Base-by-base conservation (phyloP, 1,140 invertebrate genomes). In the Drosophila lowei region DNA sequence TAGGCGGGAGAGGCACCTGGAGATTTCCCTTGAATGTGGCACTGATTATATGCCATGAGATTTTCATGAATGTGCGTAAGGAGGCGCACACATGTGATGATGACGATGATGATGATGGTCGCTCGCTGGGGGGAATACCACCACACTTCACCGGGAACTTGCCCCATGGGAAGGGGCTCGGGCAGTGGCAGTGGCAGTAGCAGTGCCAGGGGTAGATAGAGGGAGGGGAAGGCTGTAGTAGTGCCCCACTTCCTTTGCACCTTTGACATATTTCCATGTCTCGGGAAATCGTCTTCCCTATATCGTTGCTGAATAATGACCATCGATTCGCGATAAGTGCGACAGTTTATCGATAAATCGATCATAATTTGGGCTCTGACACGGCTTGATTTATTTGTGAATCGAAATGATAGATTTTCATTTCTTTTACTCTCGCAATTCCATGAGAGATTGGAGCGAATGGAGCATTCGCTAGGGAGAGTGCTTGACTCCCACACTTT, bases 11-110 rank as follows among this genome's bases (percentile, higher is more conserved):
- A 41, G 64, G 63, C 64, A 86, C 81, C 81, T 85, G 73, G 73
- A 81, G 81, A 80, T 74, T 71, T 81, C 52, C 30, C 65, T 66
- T 86, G 81, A 85, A 85, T 86, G 81, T 72, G 72, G 58, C 80
- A 86, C 80, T 85, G 80, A 85, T 85, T 85, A 85, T 85, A 74
- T 77, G 80, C 80, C 72, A 77, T 60, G 68, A 80, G 81, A 85
- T 76, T 85, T 79, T 73, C 63, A 77, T 68, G 76, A 61, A 72
- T 67, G 67, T 63, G 75, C 71, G 53, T 62, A 57, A 63, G 21
- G 38, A 46, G n/a, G 11, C 34, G 28, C 46, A 44, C 59, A 58
- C 30, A 61, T 46, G 49, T 25, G 38, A 50, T 50, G 47, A 54
- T 61, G 30, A 6, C 6, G 34, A 38, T 38, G 34, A 13, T 5